Evolutionary conservation across 1,140 invertebrate genomes (phyloP).

Genomic region (Aphelinus atriplicis): DNA sequence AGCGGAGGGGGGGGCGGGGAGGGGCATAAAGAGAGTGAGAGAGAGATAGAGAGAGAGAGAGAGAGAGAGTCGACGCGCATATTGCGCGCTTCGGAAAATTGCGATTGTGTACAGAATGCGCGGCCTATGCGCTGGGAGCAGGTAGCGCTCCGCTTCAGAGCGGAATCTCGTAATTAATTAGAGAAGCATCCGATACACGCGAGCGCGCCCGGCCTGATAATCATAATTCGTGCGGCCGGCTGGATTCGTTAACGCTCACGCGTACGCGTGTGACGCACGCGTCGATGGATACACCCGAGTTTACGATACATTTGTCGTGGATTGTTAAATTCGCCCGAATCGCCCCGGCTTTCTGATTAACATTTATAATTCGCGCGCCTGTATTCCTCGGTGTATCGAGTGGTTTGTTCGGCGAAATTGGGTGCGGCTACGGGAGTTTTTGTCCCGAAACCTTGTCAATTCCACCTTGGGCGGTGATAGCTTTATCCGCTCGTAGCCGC

Average conservation of each 20-base stretch:
- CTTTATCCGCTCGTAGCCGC: too few relatives aligned
- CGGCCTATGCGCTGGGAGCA: neutral
- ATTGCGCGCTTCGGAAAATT: conserved; percentile 34
- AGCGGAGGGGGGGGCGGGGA: too few relatives aligned
- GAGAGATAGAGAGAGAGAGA: conserved; percentile 7
- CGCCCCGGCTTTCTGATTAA: conserved; percentile 23
- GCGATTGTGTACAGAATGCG: neutral
- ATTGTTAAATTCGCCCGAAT: conserved; percentile 17
- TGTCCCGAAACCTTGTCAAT: too few relatives aligned
- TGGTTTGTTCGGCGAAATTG: too few relatives aligned
- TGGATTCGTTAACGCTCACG: conserved; percentile 1
- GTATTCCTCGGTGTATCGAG: neutral
- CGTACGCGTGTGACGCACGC: too few relatives aligned
- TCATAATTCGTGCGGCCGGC: conserved; percentile 24
- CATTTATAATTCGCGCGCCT: conserved; percentile 21
- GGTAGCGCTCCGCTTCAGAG: neutral
- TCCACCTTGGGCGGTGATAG: too few relatives aligned
- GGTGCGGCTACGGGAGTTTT: too few relatives aligned
- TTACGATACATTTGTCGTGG: conserved; percentile 24
- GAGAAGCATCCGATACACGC: conserved; percentile 36
- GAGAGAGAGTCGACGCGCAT: neutral
- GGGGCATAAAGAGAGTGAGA: neutral
- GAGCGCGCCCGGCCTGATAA: conserved; percentile 24
- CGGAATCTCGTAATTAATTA: conserved; percentile 41
- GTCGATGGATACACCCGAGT: neutral